phyloP scores from a whole-genome alignment of 2,797 vertebrate species.

The Pristis pectinata region DNA sequence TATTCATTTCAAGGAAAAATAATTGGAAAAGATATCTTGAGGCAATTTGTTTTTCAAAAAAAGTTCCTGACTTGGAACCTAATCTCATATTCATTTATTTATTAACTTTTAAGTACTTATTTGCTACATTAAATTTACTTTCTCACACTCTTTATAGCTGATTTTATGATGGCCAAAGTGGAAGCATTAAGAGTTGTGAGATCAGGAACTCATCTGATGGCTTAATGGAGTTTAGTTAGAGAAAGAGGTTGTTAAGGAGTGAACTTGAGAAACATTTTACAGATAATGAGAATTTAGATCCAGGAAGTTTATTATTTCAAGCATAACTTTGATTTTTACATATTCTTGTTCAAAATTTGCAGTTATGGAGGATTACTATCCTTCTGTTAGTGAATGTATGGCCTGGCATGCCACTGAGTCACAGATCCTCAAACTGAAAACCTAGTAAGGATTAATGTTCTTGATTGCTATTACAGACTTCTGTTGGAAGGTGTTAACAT shows the following conservation, averaged over 20 bases:
- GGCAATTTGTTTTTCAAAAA: not conserved
- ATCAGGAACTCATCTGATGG: not conserved
- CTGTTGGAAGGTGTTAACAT: not conserved
- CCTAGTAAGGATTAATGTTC: not conserved
- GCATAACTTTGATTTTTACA: not conserved
- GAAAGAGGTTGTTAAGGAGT: not conserved
- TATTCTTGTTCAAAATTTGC: not conserved
- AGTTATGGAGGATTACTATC: not conserved
- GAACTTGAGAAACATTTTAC: not conserved
- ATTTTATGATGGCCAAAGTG: not conserved
- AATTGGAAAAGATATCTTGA: not conserved
- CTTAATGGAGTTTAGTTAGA: not conserved
- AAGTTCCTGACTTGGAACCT: not conserved
- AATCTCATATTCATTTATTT: not conserved
- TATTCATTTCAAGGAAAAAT: not conserved
- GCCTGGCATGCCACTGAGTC: no score
- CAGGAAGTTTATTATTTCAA: not conserved
- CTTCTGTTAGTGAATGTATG: not conserved
- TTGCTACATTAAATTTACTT: not conserved
- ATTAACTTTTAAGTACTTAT: not conserved
- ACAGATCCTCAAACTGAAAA: not conserved
- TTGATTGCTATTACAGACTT: not conserved
- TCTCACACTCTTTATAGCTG: not conserved
- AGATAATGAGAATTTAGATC: not conserved
- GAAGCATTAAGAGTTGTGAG: not conserved